Base-by-base conservation (phyloP, 1,140 invertebrate genomes). In the Saxidomus purpurata region DNA sequence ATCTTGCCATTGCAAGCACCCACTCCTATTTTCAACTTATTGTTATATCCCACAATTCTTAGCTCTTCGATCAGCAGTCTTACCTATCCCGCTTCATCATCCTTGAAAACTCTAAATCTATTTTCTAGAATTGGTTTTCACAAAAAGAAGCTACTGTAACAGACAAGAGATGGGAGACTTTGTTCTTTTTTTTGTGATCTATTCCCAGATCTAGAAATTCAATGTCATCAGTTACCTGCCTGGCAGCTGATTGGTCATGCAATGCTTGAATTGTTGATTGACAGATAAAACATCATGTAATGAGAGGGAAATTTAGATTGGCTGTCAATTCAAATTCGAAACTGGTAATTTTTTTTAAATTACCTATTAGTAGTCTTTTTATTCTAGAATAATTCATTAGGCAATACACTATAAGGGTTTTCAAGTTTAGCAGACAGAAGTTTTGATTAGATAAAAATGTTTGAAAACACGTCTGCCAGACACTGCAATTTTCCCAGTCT, bases 371-470 rank as follows among this genome's bases (percentile, higher is more conserved):
- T n/a, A 28, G 55, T 79, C 76, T 79, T 79, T 77, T 34, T 15
- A 55, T 79, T 36, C 31, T 31, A 13, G 25, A n/a, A 17, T 55
- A 49, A 79, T 31, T 55, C 76, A 79, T 79, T 79, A 52, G 47
- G 76, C 47, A 79, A 79, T 79, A 79, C 76, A 79, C 76, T 52
- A n/a, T 15, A 79, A 49, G 47, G n/a, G n/a, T 55, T 79, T 52
- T 47, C 40, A 25, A 77, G 43, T 31, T 67, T 47, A 11, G 25
- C 40, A 77, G 76, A 79, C 76, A 52, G 13, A 31, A 55, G 34
- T 52, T 79, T 79, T 52, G 43, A 52, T 52, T 34, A 31, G 76
- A 79, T 52, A 22, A 11, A 79, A 55, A 55, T 55, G 15, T 59
- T 79, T 79, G 40, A 47, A 79, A 79, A 79, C 40, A 2, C 34